Evolutionary conservation across 2,888 invertebrate species (phyloP).

Genomic region (Crossocerus cetratus): DNA sequence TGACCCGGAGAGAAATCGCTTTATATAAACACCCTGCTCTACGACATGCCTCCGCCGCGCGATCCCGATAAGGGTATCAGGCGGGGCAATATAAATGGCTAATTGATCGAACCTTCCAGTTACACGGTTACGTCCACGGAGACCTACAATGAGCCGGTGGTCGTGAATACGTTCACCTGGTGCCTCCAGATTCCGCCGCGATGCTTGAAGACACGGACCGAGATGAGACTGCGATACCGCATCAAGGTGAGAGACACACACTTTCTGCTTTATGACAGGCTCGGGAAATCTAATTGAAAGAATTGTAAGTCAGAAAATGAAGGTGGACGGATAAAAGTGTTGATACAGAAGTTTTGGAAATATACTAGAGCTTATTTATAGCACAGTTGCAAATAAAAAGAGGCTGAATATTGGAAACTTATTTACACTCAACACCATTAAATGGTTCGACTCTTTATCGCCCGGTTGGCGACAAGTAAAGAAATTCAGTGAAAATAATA

Average conservation of each 20-base stretch:
- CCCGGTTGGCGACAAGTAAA: no score
- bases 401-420: no score
- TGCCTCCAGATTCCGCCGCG: slow-evolving; percentile 89
- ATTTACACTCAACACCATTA: no score
- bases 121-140: slow-evolving; percentile 83
- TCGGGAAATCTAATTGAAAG: no score
- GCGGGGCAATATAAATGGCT: slow-evolving; percentile 22
- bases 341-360: no score
- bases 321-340: no score
- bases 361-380: no score
- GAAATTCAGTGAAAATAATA: no score
- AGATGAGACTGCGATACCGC: slow-evolving; percentile 84
- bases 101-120: slow-evolving; percentile 74
- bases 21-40: slow-evolving; percentile 22
- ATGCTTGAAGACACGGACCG: slow-evolving; percentile 85
- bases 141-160: slow-evolving; percentile 83
- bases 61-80: slow-evolving; percentile 47
- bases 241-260: slow-evolving; percentile 81
- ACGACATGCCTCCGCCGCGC: slow-evolving; percentile 14
- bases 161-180: slow-evolving; percentile 86
- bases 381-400: no score
- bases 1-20: slow-evolving; percentile 31
- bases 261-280: no score
- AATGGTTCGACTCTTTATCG: no score
- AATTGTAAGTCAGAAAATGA: no score